A percentile compares a stretch with the other conserved stretches of the same genome.
Evolutionary conservation across 2,888 invertebrate genomes (phyloP).

Genomic region (Drosophila silvestris): DNA sequence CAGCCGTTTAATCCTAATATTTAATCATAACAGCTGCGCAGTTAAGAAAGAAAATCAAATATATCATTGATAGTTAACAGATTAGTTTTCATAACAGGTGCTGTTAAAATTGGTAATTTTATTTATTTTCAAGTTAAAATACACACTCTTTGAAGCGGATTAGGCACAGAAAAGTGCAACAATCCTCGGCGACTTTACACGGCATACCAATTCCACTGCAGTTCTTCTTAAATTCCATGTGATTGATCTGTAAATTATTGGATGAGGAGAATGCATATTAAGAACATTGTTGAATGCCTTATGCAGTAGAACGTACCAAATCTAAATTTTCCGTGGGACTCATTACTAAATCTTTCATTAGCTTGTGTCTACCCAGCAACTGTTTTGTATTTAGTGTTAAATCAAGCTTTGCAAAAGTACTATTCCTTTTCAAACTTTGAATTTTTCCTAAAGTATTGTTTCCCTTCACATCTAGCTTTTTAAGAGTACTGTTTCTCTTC

Average conservation of each 20-base stretch:
- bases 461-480: not conserved
- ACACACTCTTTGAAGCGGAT: constrained; percentile 14
- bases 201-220: constrained; percentile 13
- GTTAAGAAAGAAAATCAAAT: not conserved
- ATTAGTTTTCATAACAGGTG: not conserved
- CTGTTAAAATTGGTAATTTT: not conserved
- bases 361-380: not conserved
- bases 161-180: constrained; percentile 16
- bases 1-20: not conserved
- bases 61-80: not conserved
- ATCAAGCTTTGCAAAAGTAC: not conserved
- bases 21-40: not conserved
- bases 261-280: not conserved
- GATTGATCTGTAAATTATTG: not conserved
- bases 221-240: too few species aligned
- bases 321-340: constrained; percentile 1
- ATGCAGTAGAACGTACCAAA: not conserved
- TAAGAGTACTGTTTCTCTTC: not conserved
- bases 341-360: constrained; percentile 18
- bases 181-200: constrained; percentile 15
- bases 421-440: not conserved
- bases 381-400: not conserved
- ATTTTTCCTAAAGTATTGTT: not conserved
- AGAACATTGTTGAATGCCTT: not conserved
- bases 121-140: not conserved